These are phyloP conservation scores for Scylla paramamosain DNA, from an alignment of 1,140 invertebrate genomes.

Conservation along the genomic window DNA sequence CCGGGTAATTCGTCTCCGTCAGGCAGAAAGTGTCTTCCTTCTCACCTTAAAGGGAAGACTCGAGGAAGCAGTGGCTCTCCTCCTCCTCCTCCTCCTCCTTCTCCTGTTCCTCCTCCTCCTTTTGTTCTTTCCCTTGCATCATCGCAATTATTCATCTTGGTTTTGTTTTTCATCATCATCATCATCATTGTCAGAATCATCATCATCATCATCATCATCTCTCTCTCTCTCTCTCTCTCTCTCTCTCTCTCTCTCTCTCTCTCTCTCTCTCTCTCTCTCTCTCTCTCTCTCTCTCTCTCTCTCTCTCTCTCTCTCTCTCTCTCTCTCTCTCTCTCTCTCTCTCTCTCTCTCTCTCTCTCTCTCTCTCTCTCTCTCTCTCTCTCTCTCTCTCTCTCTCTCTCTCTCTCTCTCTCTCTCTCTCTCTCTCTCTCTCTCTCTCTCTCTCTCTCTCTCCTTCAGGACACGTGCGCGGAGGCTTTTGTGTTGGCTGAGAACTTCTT, in stretches of 20 bases:
- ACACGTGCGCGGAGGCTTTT: not conserved
- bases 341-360: not conserved
- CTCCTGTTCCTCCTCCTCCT: not conserved
- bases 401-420: not conserved
- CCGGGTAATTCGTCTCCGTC: not conserved
- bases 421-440: not conserved
- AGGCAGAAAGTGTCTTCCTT: not conserved
- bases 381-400: not conserved
- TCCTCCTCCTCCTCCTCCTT: not conserved
- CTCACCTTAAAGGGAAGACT: not conserved
- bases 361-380: not conserved
- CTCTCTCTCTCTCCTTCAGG: not conserved
- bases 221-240: not conserved
- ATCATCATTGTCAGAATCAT: too few relatives aligned
- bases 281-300: not conserved
- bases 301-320: not conserved
- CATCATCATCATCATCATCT: not conserved
- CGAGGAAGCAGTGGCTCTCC: not conserved
- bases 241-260: not conserved
- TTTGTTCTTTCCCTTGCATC: not conserved
- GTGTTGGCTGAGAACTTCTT: slow-evolving; percentile 13
- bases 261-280: slow-evolving; percentile 8
- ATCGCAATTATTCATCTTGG: too few relatives aligned
- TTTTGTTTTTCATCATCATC: too few relatives aligned
- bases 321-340: not conserved